Conservation (phyloP, 2,888 invertebrate species). For the Stratiomys singularior region DNA sequence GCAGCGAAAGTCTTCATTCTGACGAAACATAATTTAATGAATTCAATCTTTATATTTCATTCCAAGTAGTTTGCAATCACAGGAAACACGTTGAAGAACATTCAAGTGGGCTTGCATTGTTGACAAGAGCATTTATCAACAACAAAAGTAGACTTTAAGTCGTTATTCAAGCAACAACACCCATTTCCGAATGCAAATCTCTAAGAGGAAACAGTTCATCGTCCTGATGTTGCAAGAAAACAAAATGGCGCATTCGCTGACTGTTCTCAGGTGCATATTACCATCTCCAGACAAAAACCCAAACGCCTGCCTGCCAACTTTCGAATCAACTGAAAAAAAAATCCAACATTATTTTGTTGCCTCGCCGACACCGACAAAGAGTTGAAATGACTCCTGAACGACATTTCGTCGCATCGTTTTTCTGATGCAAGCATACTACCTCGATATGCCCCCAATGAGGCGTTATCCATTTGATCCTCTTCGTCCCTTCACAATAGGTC, state of each 20-base stretch:
- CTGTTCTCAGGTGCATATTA: background rate
- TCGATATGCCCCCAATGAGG: background rate
- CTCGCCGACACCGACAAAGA: constrained; percentile 39
- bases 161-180: background rate
- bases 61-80: no score
- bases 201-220: constrained; percentile 29
- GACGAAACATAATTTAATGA: no score
- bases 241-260: constrained; percentile 32
- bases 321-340: background rate
- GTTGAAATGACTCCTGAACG: constrained; percentile 38
- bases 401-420: constrained; percentile 44
- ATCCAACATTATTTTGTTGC: constrained; percentile 13
- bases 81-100: no score
- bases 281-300: background rate
- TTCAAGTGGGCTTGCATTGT: background rate
- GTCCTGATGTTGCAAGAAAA: constrained; percentile 17
- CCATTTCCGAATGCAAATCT: constrained; percentile 36
- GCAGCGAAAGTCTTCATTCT: no score
- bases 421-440: background rate
- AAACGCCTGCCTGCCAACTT: background rate
- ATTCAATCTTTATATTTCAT: no score
- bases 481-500: background rate
- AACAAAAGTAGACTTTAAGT: background rate
- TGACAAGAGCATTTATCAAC: constrained; percentile 5
- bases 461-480: background rate